These are phyloP conservation scores for Neoascia interrupta DNA, from an alignment of 2,888 invertebrate genomes.

Conservation along the genomic window DNA sequence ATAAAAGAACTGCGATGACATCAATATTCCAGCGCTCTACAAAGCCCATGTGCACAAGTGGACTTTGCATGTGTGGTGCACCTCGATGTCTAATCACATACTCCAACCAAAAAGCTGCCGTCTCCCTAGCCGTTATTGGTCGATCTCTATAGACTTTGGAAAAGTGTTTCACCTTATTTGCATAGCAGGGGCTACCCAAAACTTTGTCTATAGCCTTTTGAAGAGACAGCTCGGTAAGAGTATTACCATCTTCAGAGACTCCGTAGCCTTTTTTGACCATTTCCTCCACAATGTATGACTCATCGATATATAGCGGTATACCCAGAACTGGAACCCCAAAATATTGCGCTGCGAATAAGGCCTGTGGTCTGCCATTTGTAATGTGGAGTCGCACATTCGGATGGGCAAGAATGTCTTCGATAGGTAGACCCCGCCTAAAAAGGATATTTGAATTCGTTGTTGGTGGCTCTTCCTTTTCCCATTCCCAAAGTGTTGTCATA, in stretches of 20 bases:
- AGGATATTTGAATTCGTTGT: too few relatives aligned
- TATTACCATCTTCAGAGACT: conserved; percentile 70
- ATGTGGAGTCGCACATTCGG: conserved; percentile 70
- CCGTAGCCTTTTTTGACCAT: conserved; percentile 74
- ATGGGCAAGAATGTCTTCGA: conserved; percentile 23
- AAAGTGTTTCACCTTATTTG: conserved; percentile 76
- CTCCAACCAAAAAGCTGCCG: conserved; percentile 82
- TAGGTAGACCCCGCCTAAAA: too few relatives aligned
- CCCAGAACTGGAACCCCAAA: conserved; percentile 43
- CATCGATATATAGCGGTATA: conserved; percentile 72
- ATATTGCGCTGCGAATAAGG: background rate
- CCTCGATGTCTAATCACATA: conserved; percentile 82
- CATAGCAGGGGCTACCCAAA: conserved; percentile 73
- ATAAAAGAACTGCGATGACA: conserved; percentile 71
- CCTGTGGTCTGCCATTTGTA: conserved; percentile 27
- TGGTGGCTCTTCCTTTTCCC: too few relatives aligned
- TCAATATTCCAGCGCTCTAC: conserved; percentile 50
- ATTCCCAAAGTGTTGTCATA: too few relatives aligned
- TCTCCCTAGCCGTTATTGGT: conserved; percentile 80
- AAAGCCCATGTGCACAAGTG: conserved; percentile 74
- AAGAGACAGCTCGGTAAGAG: conserved; percentile 70
- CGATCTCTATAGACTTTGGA: conserved; percentile 81
- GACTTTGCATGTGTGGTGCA: conserved; percentile 81
- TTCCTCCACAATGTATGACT: conserved; percentile 73
- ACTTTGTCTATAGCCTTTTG: conserved; percentile 71